Conservation (phyloP, 2,797 vertebrate genomes). For the Myotis pilosus region DNA sequence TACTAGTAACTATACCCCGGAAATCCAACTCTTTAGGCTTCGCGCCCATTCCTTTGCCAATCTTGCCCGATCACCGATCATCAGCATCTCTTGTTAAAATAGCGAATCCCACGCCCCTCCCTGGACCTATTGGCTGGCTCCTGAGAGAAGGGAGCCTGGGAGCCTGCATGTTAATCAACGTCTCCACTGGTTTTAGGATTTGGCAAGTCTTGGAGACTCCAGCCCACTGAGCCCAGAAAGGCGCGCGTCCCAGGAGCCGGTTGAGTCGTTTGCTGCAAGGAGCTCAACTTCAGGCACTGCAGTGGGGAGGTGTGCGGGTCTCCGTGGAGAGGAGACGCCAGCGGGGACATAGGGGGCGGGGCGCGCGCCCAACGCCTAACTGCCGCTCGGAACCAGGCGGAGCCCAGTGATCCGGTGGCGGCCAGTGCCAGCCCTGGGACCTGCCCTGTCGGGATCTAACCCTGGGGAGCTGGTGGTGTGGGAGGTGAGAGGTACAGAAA, state of each 20-base stretch:
- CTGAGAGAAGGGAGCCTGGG: not conserved
- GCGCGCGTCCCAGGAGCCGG: not conserved
- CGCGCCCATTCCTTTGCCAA: not conserved
- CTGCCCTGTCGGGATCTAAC: not conserved
- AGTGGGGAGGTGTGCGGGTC: not conserved
- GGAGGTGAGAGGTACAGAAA: not conserved
- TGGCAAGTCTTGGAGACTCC: not conserved
- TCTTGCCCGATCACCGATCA: not conserved
- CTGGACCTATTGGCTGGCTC: not conserved
- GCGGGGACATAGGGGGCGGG: not conserved
- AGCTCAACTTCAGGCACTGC: rapidly evolving
- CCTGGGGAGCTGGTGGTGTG: not conserved
- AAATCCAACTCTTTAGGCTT: not conserved
- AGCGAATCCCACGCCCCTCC: not conserved
- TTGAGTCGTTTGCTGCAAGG: rapidly evolving
- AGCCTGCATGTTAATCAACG: not conserved
- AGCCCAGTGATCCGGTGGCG: not conserved
- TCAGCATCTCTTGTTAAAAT: not conserved
- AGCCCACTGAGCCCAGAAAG: not conserved
- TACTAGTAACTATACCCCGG: too few relatives aligned
- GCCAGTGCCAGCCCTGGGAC: not conserved
- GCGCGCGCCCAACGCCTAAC: not conserved
- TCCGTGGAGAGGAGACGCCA: not conserved
- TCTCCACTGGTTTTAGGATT: not conserved
- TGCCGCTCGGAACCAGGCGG: not conserved